phyloP scores from a whole-genome alignment of 2,888 invertebrate species.

The Drosophila acutilabella region DNA sequence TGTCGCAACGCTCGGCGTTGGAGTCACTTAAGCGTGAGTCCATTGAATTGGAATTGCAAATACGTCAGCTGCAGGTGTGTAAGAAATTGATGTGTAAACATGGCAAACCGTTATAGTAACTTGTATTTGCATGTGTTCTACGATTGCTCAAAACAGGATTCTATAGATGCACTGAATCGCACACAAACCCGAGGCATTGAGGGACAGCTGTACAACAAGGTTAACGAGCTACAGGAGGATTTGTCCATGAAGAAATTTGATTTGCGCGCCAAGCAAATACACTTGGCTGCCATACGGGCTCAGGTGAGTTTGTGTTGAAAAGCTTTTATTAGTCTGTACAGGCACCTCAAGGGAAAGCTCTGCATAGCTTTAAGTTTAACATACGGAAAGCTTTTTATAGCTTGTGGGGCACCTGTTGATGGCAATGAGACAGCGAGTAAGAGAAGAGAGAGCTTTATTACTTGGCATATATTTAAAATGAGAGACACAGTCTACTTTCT shows the following conservation, averaged over 20 bases:
- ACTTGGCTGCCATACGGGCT: constrained; percentile 94
- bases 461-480: constrained; percentile 6
- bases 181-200: constrained; percentile 92
- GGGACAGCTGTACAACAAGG: constrained; percentile 94
- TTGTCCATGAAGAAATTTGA: constrained; percentile 97
- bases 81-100: constrained; percentile 21
- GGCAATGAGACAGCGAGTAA: constrained; percentile 15
- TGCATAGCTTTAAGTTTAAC: constrained; percentile 1
- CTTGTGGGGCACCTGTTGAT: constrained; percentile 58
- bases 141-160: constrained; percentile 87
- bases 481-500: not conserved
- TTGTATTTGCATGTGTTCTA: constrained; percentile 3
- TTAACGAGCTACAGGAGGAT: constrained; percentile 97
- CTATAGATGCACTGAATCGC: constrained; percentile 92
- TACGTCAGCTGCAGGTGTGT: constrained; percentile 91
- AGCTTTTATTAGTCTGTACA: constrained; percentile 25
- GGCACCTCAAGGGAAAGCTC: constrained; percentile 12
- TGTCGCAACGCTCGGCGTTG: constrained; percentile 90
- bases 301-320: constrained; percentile 89
- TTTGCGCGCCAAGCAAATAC: constrained; percentile 95
- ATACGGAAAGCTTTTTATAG: constrained; percentile 20
- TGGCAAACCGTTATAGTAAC: not conserved
- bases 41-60: constrained; percentile 93
- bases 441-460: constrained; percentile 25
- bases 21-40: constrained; percentile 94